Percentiles rank a stretch among this genome's conserved stretches.
These are phyloP conservation scores for Listronotus oregonensis DNA, from an alignment of 1,140 invertebrate genomes.

Conservation along the genomic window DNA sequence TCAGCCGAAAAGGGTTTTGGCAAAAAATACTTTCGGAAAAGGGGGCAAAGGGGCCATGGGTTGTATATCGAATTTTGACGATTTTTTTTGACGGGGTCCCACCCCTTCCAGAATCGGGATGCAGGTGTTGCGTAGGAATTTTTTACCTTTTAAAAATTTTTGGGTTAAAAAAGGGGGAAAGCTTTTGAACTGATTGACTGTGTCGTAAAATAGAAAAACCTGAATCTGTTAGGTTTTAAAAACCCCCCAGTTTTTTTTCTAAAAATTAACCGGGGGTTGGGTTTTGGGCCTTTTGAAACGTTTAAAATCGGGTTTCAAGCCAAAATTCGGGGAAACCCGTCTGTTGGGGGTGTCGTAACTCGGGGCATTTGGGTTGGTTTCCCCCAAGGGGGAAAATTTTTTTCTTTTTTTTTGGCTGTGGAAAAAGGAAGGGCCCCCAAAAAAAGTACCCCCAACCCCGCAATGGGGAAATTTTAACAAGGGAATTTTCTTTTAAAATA, in stretches of 20 bases:
- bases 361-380: not conserved
- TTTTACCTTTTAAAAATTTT: constrained; percentile 1
- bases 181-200: not conserved
- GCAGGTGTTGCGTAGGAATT: constrained; percentile 1
- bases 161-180: too few relatives aligned
- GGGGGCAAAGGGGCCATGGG: too few relatives aligned
- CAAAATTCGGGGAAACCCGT: not conserved
- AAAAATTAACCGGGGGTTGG: not conserved
- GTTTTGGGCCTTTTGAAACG: not conserved
- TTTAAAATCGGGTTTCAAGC: not conserved
- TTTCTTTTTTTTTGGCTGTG: not conserved
- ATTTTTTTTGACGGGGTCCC: not conserved
- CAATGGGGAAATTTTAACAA: not conserved
- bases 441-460: not conserved
- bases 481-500: too few relatives aligned
- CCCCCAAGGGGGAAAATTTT: not conserved
- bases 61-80: not conserved
- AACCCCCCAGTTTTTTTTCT: not conserved
- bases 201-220: not conserved
- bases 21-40: too few relatives aligned
- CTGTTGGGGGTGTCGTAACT: not conserved
- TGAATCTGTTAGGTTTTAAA: not conserved
- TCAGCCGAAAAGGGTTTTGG: too few relatives aligned
- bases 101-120: not conserved
- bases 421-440: not conserved